phyloP scores from a whole-genome alignment of 2,888 invertebrate species.

The Drosophila austrosaltans region DNA sequence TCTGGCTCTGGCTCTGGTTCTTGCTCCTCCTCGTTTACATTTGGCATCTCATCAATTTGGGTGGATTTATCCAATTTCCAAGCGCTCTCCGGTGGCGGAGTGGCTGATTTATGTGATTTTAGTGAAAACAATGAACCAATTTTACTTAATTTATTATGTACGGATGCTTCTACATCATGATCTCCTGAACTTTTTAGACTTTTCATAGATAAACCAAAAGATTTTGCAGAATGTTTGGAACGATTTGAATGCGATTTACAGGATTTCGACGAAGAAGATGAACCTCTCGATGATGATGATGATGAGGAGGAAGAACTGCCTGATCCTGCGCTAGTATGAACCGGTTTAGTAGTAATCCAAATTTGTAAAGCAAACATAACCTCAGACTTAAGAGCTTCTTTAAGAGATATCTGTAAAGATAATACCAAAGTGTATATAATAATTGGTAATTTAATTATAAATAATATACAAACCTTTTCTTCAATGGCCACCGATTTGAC shows the following conservation, averaged over 20 bases:
- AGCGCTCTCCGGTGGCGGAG: slow-evolving; percentile 44
- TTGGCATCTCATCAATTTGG: slow-evolving; percentile 48
- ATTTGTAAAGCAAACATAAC: slow-evolving; percentile 89
- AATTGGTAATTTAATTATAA: neutral
- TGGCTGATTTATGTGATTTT: slow-evolving; percentile 66
- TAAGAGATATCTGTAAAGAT: slow-evolving; percentile 86
- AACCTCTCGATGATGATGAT: slow-evolving; percentile 52
- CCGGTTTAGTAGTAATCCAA: slow-evolving; percentile 90
- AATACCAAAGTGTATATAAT: slow-evolving; percentile 24
- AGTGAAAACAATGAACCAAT: slow-evolving; percentile 82
- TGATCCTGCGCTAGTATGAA: slow-evolving; percentile 81
- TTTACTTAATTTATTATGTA: slow-evolving; percentile 77
- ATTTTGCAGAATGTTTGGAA: slow-evolving; percentile 74
- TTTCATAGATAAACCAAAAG: slow-evolving; percentile 69
- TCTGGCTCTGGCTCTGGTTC: slow-evolving; percentile 21
- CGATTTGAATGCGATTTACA: slow-evolving; percentile 69
- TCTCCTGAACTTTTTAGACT: slow-evolving; percentile 71
- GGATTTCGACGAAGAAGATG: slow-evolving; percentile 53
- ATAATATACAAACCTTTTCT: slow-evolving; percentile 86
- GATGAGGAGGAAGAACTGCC: slow-evolving; percentile 55
- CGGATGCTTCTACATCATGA: slow-evolving; percentile 66
- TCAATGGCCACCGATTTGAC: slow-evolving; percentile 90
- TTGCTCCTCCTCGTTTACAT: neutral
- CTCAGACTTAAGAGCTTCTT: slow-evolving; percentile 89
- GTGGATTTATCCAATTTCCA: slow-evolving; percentile 70